Conservation (phyloP, 2,113 vertebrate species). For the Gambusia holbrooki region DNA sequence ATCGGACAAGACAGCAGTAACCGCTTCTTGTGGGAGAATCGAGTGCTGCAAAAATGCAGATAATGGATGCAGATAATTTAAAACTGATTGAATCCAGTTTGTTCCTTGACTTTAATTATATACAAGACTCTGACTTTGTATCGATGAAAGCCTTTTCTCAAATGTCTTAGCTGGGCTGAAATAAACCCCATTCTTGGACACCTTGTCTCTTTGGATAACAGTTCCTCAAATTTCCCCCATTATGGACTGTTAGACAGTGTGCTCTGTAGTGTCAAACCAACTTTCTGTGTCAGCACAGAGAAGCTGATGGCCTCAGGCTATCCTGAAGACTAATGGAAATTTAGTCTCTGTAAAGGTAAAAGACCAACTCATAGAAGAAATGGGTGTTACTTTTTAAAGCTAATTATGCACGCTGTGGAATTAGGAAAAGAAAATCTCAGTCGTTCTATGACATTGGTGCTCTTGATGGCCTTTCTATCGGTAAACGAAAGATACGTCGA, state of each 20-base stretch:
- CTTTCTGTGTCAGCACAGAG: neutral
- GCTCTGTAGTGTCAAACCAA: neutral
- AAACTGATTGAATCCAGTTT: neutral
- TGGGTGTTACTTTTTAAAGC: neutral
- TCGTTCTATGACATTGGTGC: neutral
- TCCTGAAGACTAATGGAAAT: neutral
- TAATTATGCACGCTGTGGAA: neutral
- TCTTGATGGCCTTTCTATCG: neutral
- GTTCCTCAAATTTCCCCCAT: neutral
- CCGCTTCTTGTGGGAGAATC: neutral
- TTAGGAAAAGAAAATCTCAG: neutral
- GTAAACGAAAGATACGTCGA: neutral
- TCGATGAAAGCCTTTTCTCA: neutral
- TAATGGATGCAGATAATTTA: neutral
- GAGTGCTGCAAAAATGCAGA: neutral
- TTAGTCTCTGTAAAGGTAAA: neutral
- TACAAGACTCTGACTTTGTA: neutral
- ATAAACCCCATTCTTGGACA: neutral
- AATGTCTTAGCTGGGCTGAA: neutral
- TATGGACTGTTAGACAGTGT: neutral
- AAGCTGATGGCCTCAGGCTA: neutral
- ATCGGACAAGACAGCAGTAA: neutral
- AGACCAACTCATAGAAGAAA: neutral
- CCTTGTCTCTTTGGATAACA: neutral
- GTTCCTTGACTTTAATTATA: neutral